A percentile compares a stretch with the other conserved stretches of the same genome.
These are phyloP conservation scores for Drosophila vallismaia DNA, from an alignment of 2,888 invertebrate species.

Conservation along the genomic window DNA sequence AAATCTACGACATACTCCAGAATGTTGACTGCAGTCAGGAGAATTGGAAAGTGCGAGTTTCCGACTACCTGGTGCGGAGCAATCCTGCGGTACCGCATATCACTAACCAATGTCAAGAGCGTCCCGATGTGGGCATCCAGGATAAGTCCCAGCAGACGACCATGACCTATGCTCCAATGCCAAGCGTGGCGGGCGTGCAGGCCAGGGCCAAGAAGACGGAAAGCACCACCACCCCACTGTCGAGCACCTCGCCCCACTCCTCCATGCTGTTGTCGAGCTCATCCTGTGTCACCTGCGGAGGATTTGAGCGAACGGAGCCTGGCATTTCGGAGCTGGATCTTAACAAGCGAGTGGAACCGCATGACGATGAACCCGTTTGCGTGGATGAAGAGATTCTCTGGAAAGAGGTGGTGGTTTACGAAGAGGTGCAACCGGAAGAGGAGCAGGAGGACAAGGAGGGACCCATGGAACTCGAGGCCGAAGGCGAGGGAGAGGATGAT, in stretches of 20 bases:
- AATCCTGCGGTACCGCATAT: constrained; percentile 67
- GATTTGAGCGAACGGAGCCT: constrained; percentile 59
- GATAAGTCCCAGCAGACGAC: constrained; percentile 67
- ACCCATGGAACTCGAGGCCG: constrained; percentile 17
- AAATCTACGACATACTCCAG: constrained; percentile 67
- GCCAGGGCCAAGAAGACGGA: constrained; percentile 28
- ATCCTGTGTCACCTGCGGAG: constrained; percentile 66
- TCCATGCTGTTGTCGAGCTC: constrained; percentile 70
- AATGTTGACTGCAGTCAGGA: constrained; percentile 57
- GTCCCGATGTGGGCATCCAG: constrained; percentile 47
- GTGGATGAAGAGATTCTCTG: constrained; percentile 65
- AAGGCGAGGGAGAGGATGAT: constrained; percentile 9
- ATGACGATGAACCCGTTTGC: constrained; percentile 55
- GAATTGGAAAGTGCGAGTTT: constrained; percentile 69
- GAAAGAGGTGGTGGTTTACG: constrained; percentile 62
- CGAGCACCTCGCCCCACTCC: constrained; percentile 58
- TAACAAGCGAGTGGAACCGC: constrained; percentile 56
- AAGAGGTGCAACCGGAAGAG: constrained; percentile 51
- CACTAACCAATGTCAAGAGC: constrained; percentile 64
- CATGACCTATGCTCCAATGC: constrained; percentile 40
- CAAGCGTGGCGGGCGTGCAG: constrained; percentile 22
- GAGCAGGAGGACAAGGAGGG: constrained; percentile 38
- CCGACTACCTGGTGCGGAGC: constrained; percentile 64
- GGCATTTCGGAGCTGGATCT: constrained; percentile 58
- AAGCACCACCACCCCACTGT: constrained; percentile 36